Conservation (phyloP, 2,113 vertebrate species). For the Cyanocitta stelleri region DNA sequence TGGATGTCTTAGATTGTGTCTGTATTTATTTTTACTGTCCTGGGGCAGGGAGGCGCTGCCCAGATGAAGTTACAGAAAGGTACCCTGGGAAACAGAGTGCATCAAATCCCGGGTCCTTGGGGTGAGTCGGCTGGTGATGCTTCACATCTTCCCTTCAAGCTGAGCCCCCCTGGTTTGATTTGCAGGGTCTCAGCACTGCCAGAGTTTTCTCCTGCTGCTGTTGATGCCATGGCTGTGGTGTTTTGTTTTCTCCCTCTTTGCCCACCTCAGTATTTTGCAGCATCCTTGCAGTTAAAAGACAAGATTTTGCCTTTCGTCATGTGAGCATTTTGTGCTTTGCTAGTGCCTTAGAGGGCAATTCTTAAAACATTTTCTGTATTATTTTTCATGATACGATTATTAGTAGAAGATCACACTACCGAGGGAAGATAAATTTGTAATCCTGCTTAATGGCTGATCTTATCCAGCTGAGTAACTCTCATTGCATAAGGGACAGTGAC, state of each 20-base stretch:
- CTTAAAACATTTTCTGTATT: not conserved
- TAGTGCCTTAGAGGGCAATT: not conserved
- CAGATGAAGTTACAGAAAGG: not conserved
- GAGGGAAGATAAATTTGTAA: slow-evolving; percentile 23
- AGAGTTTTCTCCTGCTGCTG: rapidly evolving
- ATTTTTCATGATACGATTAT: not conserved
- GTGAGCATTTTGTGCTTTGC: not conserved
- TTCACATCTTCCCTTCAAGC: rapidly evolving
- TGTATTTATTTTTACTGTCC: not conserved
- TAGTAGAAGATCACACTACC: not conserved
- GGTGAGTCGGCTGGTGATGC: not conserved
- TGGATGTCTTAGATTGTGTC: not conserved
- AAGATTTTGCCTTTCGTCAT: not conserved
- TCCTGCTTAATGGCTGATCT: slow-evolving; percentile 36
- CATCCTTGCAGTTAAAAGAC: not conserved
- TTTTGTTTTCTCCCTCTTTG: not conserved
- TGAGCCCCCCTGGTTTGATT: not conserved
- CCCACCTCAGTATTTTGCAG: rapidly evolving
- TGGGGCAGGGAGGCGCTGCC: not conserved
- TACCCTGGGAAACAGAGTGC: rapidly evolving
- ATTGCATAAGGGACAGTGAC: slow-evolving; percentile 45
- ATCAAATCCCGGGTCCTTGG: rapidly evolving
- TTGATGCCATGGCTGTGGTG: not conserved
- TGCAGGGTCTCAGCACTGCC: not conserved
- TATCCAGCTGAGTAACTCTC: not conserved